Evolutionary conservation across 2,888 invertebrate species (phyloP).

Genomic region (Hololepta plana): DNA sequence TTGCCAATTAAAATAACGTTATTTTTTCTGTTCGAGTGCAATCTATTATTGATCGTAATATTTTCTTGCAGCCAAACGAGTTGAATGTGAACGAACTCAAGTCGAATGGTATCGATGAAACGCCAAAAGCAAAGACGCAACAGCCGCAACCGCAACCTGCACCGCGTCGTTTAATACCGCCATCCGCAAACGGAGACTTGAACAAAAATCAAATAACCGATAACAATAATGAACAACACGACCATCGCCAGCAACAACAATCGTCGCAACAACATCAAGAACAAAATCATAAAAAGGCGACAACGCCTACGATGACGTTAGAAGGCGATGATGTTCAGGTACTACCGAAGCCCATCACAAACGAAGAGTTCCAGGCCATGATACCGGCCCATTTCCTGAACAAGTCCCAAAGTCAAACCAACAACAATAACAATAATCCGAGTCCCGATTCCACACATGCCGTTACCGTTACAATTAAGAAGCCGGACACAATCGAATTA

Average conservation of each 20-base stretch:
- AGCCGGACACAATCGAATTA: constrained; percentile 47
- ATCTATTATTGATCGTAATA: too few species aligned
- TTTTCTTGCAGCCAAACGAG: too few species aligned
- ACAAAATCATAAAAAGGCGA: constrained; percentile 23
- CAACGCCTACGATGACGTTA: constrained; percentile 33
- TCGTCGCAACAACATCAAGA: constrained; percentile 9
- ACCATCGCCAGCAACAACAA: constrained; percentile 12
- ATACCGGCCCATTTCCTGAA: constrained; percentile 76
- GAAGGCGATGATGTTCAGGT: constrained; percentile 31
- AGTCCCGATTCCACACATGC: constrained; percentile 28
- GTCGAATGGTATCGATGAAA: constrained; percentile 21
- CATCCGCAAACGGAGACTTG: constrained; percentile 2
- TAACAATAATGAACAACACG: too few species aligned
- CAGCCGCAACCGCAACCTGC: constrained; percentile 22
- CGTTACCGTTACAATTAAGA: constrained; percentile 76
- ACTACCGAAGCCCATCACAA: constrained; percentile 69
- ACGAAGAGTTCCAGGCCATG: constrained; percentile 90
- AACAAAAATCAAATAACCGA: constrained; percentile 10
- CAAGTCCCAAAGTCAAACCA: constrained; percentile 22
- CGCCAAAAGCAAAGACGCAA: constrained; percentile 11
- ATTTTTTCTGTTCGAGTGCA: too few species aligned
- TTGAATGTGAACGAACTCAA: constrained; percentile 12
- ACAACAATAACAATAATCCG: constrained; percentile 26
- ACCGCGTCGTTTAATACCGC: constrained; percentile 13
- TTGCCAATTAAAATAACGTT: too few species aligned